Conservation (phyloP, 1,140 invertebrate species). For the Papilio polyxenes region DNA sequence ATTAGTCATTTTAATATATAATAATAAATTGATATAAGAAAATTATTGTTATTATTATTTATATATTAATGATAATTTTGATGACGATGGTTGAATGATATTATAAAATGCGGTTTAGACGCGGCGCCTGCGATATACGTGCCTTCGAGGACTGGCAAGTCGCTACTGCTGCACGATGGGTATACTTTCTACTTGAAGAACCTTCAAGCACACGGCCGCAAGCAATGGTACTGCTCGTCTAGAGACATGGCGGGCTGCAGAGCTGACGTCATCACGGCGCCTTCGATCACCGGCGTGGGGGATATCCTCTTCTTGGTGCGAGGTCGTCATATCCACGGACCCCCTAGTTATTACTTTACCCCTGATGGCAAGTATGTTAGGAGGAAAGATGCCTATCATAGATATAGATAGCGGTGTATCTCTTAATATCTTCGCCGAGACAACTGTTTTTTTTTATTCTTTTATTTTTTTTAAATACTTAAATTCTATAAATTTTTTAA, state of each 20-base stretch:
- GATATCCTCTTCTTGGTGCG: constrained; percentile 72
- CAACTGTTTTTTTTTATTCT: neutral
- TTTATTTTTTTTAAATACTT: constrained; percentile 2
- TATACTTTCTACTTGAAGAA: constrained; percentile 79
- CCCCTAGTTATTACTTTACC: constrained; percentile 73
- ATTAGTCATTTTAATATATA: constrained; percentile 3
- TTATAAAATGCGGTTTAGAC: constrained; percentile 63
- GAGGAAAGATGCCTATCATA: constrained; percentile 72
- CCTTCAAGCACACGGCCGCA: constrained; percentile 70
- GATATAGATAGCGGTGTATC: constrained; percentile 64
- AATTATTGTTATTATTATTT: neutral
- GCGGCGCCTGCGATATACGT: constrained; percentile 75
- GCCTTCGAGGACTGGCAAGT: constrained; percentile 77
- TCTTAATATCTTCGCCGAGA: neutral
- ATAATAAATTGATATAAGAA: constrained; percentile 5
- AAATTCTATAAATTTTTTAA: neutral
- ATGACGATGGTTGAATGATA: constrained; percentile 50
- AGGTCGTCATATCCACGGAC: constrained; percentile 70
- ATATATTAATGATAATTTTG: constrained; percentile 27
- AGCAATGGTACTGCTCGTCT: constrained; percentile 78
- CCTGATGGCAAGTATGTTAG: constrained; percentile 76
- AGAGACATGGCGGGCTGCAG: constrained; percentile 74
- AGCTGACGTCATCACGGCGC: constrained; percentile 75
- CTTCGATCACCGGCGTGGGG: constrained; percentile 55
- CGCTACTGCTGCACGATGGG: constrained; percentile 71